These are phyloP conservation scores for Mus musculus DNA, from an alignment of 2,113 vertebrate genomes.

Conservation along the genomic window GRCm39 chr11:113250501-113251000, in stretches of 20 bases:
- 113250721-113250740: conserved; percentile 77
- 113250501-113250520: fast-evolving
- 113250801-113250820: conserved; percentile 26
- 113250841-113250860: neutral
- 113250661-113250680: neutral
- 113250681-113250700: neutral
- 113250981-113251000: fast-evolving
- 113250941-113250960: fast-evolving
- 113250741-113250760: conserved; percentile 73
- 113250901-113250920: neutral
- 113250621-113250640: neutral
- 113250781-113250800: conserved; percentile 79
- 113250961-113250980: fast-evolving
- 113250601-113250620: fast-evolving
- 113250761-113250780: conserved; percentile 76
- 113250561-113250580: neutral
- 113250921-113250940: fast-evolving
- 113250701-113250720: conserved; percentile 61
- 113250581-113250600: fast-evolving
- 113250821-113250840: neutral
- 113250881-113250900: neutral
- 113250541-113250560: neutral
- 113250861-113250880: neutral
- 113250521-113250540: neutral
- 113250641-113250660: neutral